A percentile compares a stretch with the other conserved stretches of the same genome.
phyloP scores from a whole-genome alignment of 2,797 vertebrate genomes.

The Onychomys arenicola region DNA sequence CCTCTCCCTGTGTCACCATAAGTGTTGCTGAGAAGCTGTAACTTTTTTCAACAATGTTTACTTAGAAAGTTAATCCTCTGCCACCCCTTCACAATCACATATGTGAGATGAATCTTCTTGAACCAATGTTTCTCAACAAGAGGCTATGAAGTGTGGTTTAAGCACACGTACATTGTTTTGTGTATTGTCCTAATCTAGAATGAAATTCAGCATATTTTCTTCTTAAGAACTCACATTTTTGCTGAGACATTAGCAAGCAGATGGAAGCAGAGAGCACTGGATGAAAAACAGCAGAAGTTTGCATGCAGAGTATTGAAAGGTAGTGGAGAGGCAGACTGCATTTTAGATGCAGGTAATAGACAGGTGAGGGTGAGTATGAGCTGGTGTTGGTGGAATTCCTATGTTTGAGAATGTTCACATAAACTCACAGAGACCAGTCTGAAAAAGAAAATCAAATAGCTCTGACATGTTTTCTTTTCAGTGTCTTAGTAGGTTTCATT shows the following conservation, averaged over 20 bases:
- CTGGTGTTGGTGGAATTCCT: neutral
- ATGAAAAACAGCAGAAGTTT: neutral
- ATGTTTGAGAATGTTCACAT: neutral
- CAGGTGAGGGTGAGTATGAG: neutral
- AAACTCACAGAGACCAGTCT: neutral
- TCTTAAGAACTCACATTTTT: neutral
- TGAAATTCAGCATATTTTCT: neutral
- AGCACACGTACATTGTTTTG: neutral
- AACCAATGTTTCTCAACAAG: neutral
- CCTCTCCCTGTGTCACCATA: neutral
- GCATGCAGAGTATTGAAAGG: no score
- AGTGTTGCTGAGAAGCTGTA: neutral
- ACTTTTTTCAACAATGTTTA: neutral
- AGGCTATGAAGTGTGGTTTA: neutral
- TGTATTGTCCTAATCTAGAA: neutral
- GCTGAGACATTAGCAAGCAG: neutral
- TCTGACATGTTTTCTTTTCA: neutral
- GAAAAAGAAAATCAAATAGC: neutral
- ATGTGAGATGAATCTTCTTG: neutral
- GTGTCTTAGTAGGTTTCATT: neutral
- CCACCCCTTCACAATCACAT: neutral
- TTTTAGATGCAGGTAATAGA: neutral
- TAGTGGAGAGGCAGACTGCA: fast-evolving
- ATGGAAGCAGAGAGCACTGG: neutral
- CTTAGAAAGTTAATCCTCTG: neutral